A percentile compares a stretch with the other conserved stretches of the same genome.
Evolutionary conservation across 2,797 vertebrate species (phyloP).

Genomic region (Protosalanx chinensis): DNA sequence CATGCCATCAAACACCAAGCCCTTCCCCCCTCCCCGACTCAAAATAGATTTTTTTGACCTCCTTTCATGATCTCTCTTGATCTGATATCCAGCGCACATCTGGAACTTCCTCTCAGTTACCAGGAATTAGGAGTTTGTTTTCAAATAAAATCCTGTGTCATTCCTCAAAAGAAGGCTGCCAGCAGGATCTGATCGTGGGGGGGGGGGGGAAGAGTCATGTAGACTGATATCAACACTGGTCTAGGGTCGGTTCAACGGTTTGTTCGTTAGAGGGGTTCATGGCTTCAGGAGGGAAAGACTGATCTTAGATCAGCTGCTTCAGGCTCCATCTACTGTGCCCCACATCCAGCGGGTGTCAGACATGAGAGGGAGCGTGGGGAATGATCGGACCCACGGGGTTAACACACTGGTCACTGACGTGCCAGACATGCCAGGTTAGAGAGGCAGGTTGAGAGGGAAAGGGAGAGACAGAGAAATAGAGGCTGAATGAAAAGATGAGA

Average conservation of each 20-base stretch:
- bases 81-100: neutral
- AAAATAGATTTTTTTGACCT: constrained; percentile 31
- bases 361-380: too few species aligned
- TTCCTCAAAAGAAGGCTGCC: too few species aligned
- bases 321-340: neutral
- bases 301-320: neutral
- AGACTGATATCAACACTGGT: too few species aligned
- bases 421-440: too few species aligned
- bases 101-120: neutral
- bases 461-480: neutral
- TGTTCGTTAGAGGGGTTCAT: too few species aligned
- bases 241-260: too few species aligned
- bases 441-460: too few species aligned
- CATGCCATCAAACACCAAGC: constrained; percentile 33
- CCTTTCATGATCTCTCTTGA: constrained; percentile 14
- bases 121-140: too few species aligned
- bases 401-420: neutral
- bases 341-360: neutral
- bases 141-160: too few species aligned
- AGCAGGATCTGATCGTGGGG: too few species aligned
- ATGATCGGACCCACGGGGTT: neutral
- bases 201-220: too few species aligned
- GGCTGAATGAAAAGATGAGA: neutral
- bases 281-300: neutral
- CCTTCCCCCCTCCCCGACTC: constrained; percentile 42